Percentiles rank a stretch among this genome's conserved stretches.
Evolutionary conservation across 2,888 invertebrate species (phyloP).

Genomic region (Harpalus rubripes): DNA sequence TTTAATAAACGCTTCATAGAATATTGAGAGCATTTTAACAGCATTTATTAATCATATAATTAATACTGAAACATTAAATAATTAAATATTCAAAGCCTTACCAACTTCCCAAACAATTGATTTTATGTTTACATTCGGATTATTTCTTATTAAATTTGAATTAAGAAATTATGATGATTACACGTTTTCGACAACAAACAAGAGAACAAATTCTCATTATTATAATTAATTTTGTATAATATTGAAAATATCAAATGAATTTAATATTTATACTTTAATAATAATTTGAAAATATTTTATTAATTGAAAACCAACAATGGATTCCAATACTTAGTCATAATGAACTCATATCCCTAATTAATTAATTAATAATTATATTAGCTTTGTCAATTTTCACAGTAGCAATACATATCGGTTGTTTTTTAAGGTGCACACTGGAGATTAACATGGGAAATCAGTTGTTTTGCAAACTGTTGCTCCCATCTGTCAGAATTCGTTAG

Average conservation of each 20-base stretch:
- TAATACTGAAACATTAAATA: slow-evolving; percentile 29
- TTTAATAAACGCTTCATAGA: slow-evolving; percentile 3
- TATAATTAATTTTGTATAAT: slow-evolving; percentile 8
- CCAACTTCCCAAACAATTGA: slow-evolving; percentile 18
- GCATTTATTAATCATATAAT: slow-evolving; percentile 35
- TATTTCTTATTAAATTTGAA: slow-evolving; percentile 30
- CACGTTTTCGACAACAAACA: background rate
- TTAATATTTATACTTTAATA: no score
- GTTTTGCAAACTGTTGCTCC: no score
- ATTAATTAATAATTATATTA: no score
- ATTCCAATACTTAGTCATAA: no score
- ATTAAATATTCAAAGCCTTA: slow-evolving; percentile 34
- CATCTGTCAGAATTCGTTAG: no score
- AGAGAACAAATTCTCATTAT: background rate
- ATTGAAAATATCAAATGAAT: background rate
- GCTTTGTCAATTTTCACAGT: no score
- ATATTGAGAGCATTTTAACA: slow-evolving; percentile 2
- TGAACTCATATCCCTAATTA: no score
- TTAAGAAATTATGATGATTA: slow-evolving; percentile 27
- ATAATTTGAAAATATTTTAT: no score
- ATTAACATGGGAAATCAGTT: no score
- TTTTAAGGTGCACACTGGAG: no score
- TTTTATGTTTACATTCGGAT: slow-evolving; percentile 33
- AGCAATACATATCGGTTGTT: no score
- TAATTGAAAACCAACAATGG: no score